Percentiles rank a stretch among this genome's conserved stretches.
Evolutionary conservation across 2,797 vertebrate species (phyloP).

Genomic region (Diplodus puntazzo): DNA sequence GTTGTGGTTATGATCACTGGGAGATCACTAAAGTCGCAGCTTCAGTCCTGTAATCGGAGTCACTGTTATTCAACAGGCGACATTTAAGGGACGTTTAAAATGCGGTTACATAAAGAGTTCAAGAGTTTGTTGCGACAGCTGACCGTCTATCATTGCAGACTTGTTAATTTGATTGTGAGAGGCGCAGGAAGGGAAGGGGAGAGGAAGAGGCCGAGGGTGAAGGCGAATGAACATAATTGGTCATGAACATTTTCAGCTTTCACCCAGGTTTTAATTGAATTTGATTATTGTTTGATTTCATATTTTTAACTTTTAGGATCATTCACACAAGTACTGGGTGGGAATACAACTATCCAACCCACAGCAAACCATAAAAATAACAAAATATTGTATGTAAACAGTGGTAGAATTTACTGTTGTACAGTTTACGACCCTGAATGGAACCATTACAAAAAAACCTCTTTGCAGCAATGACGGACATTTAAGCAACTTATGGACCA

Average conservation of each 20-base stretch:
- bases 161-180: conserved; percentile 21
- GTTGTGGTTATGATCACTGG: neutral
- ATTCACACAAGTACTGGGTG: too few species aligned
- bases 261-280: too few species aligned
- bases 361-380: too few species aligned
- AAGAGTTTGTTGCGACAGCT: conserved; percentile 30
- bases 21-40: neutral
- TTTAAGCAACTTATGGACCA: too few species aligned
- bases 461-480: too few species aligned
- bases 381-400: too few species aligned
- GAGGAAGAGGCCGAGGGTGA: neutral
- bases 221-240: neutral
- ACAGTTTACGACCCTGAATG: too few species aligned
- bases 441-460: too few species aligned
- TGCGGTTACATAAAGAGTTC: conserved; percentile 26
- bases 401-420: too few species aligned
- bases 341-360: too few species aligned
- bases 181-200: neutral
- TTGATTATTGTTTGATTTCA: too few species aligned
- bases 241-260: neutral
- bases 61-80: conserved; percentile 5
- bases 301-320: too few species aligned
- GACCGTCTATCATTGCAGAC: conserved; percentile 7
- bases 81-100: neutral
- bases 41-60: conserved; percentile 6